Evolutionary conservation across 2,797 vertebrate genomes (phyloP).

Genomic region (Salarias fasciatus): DNA sequence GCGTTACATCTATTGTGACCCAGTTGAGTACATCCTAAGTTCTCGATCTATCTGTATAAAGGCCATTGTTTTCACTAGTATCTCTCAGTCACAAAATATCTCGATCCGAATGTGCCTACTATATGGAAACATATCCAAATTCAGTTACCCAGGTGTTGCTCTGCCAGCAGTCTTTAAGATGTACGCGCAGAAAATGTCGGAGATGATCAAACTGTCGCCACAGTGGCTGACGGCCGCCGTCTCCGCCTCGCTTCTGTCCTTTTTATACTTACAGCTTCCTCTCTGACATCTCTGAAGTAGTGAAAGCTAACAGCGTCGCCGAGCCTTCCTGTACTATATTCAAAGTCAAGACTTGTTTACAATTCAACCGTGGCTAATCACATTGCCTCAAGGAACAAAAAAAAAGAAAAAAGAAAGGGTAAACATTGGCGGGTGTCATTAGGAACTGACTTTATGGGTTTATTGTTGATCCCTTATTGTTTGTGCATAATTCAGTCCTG

Average conservation of each 20-base stretch:
- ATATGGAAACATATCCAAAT: constrained; percentile 81
- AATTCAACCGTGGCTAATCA: constrained; percentile 61
- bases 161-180: constrained; percentile 52
- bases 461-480: constrained; percentile 17
- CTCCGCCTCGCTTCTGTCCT: constrained; percentile 43
- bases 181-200: constrained; percentile 42
- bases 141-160: constrained; percentile 71
- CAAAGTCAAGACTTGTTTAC: constrained; percentile 80
- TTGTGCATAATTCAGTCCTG: constrained; percentile 27
- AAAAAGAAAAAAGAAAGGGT: constrained; percentile 20
- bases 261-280: constrained; percentile 67
- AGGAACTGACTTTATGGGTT: constrained; percentile 9
- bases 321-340: constrained; percentile 69
- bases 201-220: constrained; percentile 39
- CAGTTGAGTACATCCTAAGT: constrained; percentile 19
- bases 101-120: constrained; percentile 80
- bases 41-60: constrained; percentile 24
- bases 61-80: constrained; percentile 45
- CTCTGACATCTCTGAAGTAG: constrained; percentile 54
- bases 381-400: constrained; percentile 38
- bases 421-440: constrained; percentile 53
- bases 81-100: constrained; percentile 63
- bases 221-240: constrained; percentile 55
- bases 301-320: constrained; percentile 46
- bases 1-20: constrained; percentile 18